Conservation (phyloP, 2,113 vertebrate genomes). For the Myocastor coypus region DNA sequence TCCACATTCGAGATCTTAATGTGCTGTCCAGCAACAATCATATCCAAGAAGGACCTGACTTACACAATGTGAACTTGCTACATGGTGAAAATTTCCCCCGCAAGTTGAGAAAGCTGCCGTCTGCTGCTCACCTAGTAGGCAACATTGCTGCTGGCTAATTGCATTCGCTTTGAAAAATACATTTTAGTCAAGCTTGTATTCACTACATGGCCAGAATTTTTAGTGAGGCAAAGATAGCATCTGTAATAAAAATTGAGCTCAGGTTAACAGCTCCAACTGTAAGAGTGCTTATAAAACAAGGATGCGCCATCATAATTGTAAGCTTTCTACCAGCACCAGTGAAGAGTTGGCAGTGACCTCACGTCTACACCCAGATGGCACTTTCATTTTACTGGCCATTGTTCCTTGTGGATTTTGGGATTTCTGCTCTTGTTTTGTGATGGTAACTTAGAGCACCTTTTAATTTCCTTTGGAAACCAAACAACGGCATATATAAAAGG, state of each 20-base stretch:
- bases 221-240: slow-evolving; percentile 76
- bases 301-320: slow-evolving; percentile 83
- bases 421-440: slow-evolving; percentile 66
- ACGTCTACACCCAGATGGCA: slow-evolving; percentile 87
- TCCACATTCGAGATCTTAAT: slow-evolving; percentile 62
- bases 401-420: slow-evolving; percentile 84
- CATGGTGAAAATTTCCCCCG: background rate
- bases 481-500: slow-evolving; percentile 48
- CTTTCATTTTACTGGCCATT: slow-evolving; percentile 86
- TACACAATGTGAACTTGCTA: slow-evolving; percentile 64
- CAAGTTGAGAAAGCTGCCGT: slow-evolving; percentile 57
- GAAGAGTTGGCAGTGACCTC: slow-evolving; percentile 86
- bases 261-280: slow-evolving; percentile 82
- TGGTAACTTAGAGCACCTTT: slow-evolving; percentile 79
- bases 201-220: slow-evolving; percentile 80
- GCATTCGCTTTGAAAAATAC: slow-evolving; percentile 68
- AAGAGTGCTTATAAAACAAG: slow-evolving; percentile 84
- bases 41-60: slow-evolving; percentile 34
- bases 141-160: slow-evolving; percentile 54
- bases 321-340: slow-evolving; percentile 83
- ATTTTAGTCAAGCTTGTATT: slow-evolving; percentile 69
- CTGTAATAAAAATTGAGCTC: slow-evolving; percentile 87
- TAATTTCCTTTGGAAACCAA: slow-evolving; percentile 50
- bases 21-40: slow-evolving; percentile 57
- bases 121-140: slow-evolving; percentile 68